phyloP scores from a whole-genome alignment of 2,797 vertebrate genomes.

The Acanthopagrus latus region DNA sequence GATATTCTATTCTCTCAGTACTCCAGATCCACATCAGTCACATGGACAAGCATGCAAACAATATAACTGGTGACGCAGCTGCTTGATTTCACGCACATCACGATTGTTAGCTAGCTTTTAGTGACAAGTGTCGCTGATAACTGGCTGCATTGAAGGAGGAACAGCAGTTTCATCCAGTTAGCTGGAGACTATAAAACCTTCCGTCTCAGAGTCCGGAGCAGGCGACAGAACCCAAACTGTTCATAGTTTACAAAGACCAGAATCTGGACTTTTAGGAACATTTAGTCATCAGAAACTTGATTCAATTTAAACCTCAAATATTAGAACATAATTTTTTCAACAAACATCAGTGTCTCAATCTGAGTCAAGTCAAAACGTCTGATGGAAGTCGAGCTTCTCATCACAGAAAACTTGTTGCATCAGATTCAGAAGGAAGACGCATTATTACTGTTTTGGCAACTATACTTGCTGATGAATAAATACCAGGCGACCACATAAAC shows the following conservation, averaged over 20 bases:
- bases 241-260: too few species aligned
- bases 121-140: too few species aligned
- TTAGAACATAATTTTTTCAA: too few species aligned
- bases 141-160: too few species aligned
- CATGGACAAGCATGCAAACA: not conserved
- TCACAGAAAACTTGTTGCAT: not conserved
- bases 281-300: not conserved
- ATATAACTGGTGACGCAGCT: not conserved
- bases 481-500: not conserved
- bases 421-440: not conserved
- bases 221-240: too few species aligned
- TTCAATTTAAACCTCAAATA: not conserved
- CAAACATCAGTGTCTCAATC: not conserved
- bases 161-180: too few species aligned
- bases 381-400: too few species aligned
- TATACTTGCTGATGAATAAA: not conserved
- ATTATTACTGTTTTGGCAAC: not conserved
- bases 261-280: not conserved
- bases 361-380: not conserved
- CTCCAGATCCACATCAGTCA: not conserved
- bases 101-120: not conserved
- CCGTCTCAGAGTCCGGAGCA: too few species aligned
- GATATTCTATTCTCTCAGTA: not conserved
- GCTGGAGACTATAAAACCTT: too few species aligned
- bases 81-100: not conserved